These are phyloP conservation scores for Oreochromis aureus DNA, from an alignment of 2,113 vertebrate species.

Conservation along the genomic window DNA sequence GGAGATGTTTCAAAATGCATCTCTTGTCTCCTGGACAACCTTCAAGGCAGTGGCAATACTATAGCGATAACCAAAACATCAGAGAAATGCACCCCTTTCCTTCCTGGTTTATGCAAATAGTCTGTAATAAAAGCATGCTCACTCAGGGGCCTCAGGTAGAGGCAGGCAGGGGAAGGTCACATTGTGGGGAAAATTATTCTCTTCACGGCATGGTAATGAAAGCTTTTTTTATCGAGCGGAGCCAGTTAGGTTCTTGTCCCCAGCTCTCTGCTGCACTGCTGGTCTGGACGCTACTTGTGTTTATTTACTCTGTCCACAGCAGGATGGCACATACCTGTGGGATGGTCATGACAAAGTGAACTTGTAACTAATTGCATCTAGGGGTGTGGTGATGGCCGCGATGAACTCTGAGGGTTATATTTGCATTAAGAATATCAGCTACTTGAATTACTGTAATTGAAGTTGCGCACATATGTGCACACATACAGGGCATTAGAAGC, in stretches of 20 bases:
- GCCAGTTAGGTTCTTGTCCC: slow-evolving; percentile 46
- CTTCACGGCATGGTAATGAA: slow-evolving; percentile 63
- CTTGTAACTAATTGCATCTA: slow-evolving; percentile 8
- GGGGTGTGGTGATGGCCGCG: not conserved
- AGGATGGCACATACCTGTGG: slow-evolving; percentile 2
- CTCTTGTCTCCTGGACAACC: slow-evolving; percentile 35
- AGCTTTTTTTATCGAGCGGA: slow-evolving; percentile 40
- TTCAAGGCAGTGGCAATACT: slow-evolving; percentile 21
- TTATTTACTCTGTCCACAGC: slow-evolving; percentile 50
- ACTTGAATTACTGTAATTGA: not conserved
- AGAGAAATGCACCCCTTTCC: slow-evolving; percentile 40
- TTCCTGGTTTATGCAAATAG: slow-evolving; percentile 64
- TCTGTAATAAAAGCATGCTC: slow-evolving; percentile 62
- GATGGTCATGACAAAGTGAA: slow-evolving; percentile 10
- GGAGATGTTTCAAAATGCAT: slow-evolving; percentile 45
- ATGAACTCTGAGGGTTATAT: not conserved
- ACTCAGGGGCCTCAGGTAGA: slow-evolving; percentile 51
- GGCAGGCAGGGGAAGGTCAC: slow-evolving; percentile 65
- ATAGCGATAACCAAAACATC: slow-evolving; percentile 44
- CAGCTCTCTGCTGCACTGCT: slow-evolving; percentile 36
- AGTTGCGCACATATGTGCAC: not conserved
- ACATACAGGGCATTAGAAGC: not conserved
- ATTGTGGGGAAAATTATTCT: slow-evolving; percentile 64
- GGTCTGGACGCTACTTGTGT: slow-evolving; percentile 23
- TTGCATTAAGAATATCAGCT: not conserved